Conservation (phyloP, 2,888 invertebrate genomes). For the Conomelus anceps region DNA sequence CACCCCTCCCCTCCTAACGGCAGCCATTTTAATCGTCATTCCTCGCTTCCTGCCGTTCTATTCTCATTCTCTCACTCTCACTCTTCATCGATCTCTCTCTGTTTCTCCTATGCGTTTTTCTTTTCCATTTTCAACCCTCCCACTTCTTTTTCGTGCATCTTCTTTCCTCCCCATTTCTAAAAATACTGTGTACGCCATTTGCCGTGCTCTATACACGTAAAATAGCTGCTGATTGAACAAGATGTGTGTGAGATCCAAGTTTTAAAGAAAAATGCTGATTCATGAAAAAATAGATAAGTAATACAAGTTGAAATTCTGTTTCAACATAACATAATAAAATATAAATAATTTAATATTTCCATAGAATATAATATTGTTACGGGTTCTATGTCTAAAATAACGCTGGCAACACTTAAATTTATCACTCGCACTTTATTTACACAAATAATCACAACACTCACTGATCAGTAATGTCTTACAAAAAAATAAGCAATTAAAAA, state of each 20-base stretch:
- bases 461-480: too few relatives aligned
- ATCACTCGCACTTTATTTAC: too few relatives aligned
- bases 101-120: not conserved
- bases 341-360: not conserved
- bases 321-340: too few relatives aligned
- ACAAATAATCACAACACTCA: too few relatives aligned
- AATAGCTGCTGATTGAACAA: not conserved
- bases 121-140: not conserved
- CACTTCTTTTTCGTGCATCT: not conserved
- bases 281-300: not conserved
- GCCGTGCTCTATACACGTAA: not conserved
- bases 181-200: not conserved
- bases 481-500: too few relatives aligned
- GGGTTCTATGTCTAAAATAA: too few relatives aligned
- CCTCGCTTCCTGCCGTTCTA: not conserved
- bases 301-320: not conserved
- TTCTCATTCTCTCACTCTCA: not conserved
- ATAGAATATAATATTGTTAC: too few relatives aligned
- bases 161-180: not conserved
- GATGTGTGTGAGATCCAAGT: not conserved
- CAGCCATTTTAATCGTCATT: not conserved
- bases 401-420: too few relatives aligned
- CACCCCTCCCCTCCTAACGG: not conserved
- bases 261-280: not conserved
- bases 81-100: not conserved